phyloP scores from a whole-genome alignment of 2,113 vertebrate genomes.

The Vombatus ursinus region DNA sequence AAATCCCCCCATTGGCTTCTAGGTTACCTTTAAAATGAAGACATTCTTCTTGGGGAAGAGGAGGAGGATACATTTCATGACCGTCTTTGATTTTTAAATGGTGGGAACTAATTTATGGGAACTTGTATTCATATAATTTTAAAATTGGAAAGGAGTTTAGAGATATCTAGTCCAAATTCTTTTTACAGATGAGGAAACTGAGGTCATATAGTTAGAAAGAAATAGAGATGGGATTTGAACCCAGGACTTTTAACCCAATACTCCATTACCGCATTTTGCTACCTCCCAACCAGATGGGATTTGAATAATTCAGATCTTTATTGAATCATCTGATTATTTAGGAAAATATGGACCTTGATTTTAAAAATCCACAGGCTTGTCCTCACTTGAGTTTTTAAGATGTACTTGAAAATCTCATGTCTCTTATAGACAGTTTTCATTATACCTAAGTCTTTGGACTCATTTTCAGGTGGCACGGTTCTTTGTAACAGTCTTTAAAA shows the following conservation, averaged over 20 bases:
- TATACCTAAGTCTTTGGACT: constrained; percentile 51
- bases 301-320: constrained; percentile 17
- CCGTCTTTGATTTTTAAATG: not conserved
- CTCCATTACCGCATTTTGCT: not conserved
- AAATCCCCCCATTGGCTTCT: not conserved
- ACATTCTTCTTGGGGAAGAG: not conserved
- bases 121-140: not conserved
- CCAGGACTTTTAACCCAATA: not conserved
- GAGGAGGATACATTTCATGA: constrained; percentile 15
- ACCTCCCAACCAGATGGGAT: not conserved
- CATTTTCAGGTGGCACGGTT: constrained; percentile 66
- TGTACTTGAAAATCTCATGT: constrained; percentile 30
- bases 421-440: constrained; percentile 55
- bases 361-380: constrained; percentile 15
- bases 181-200: not conserved
- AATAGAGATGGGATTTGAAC: not conserved
- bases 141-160: not conserved
- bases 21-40: not conserved
- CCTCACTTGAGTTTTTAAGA: constrained; percentile 19
- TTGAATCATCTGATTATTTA: constrained; percentile 38
- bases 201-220: not conserved
- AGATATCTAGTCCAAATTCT: not conserved
- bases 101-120: not conserved
- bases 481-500: constrained; percentile 60
- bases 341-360: not conserved